These are phyloP conservation scores for Pangasius macronema DNA, from an alignment of 2,797 vertebrate genomes.

Conservation along the genomic window DNA sequence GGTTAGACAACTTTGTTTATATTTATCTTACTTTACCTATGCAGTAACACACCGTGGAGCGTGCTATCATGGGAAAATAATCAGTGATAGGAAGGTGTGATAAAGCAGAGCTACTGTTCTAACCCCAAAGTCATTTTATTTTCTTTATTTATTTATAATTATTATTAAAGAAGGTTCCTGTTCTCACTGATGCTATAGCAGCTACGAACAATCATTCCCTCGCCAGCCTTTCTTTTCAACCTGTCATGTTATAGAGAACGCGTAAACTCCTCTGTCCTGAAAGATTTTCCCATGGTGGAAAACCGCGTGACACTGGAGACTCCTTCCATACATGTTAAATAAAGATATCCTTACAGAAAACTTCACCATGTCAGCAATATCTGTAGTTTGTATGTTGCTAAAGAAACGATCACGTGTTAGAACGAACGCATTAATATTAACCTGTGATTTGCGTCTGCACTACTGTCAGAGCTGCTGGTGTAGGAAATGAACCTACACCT, in stretches of 20 bases:
- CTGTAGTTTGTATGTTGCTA: neutral
- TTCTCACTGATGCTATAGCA: neutral
- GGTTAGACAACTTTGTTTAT: conserved; percentile 70
- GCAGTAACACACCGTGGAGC: neutral
- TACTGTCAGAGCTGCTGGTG: neutral
- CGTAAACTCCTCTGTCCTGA: neutral
- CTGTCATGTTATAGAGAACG: neutral
- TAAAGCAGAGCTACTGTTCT: neutral
- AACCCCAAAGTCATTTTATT: neutral
- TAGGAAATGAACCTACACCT: neutral
- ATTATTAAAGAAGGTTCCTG: neutral
- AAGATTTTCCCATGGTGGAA: neutral
- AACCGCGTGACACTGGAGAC: neutral
- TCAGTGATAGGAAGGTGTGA: neutral
- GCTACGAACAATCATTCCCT: neutral
- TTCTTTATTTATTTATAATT: no score
- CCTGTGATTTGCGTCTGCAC: neutral
- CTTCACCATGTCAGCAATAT: neutral
- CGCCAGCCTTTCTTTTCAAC: neutral
- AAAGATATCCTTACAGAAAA: neutral
- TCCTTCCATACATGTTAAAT: neutral
- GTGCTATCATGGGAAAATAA: neutral
- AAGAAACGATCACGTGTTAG: neutral
- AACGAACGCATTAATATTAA: neutral
- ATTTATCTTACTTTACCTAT: neutral